A percentile compares a stretch with the other conserved stretches of the same genome.
Evolutionary conservation across 2,888 invertebrate species (phyloP).

Genomic region (Thereva nobilitata): DNA sequence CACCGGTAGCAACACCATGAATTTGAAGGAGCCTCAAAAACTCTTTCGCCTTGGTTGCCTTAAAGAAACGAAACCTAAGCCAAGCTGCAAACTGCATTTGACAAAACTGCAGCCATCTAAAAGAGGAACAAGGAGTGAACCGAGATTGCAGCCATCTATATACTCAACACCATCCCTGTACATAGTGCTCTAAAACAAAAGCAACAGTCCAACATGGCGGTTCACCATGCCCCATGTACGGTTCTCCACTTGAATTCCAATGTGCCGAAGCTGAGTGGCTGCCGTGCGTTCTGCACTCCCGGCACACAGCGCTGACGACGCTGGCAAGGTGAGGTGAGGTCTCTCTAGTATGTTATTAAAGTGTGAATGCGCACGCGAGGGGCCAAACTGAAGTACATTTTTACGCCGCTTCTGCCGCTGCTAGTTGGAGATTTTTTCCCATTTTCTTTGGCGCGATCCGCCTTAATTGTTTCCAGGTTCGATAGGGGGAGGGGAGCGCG

Average conservation of each 20-base stretch:
- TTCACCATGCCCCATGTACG: slow-evolving; percentile 2
- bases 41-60: too few relatives aligned
- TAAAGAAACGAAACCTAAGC: too few relatives aligned
- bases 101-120: too few relatives aligned
- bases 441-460: slow-evolving; percentile 9
- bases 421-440: slow-evolving; percentile 13
- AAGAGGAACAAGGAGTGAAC: too few relatives aligned
- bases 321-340: background rate
- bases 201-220: slow-evolving; percentile 29
- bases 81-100: too few relatives aligned
- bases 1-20: too few relatives aligned
- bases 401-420: background rate
- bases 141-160: too few relatives aligned
- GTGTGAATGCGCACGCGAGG: slow-evolving; percentile 34
- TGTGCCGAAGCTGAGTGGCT: background rate
- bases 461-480: slow-evolving; percentile 24
- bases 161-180: background rate
- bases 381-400: slow-evolving; percentile 31
- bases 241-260: background rate
- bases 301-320: too few relatives aligned
- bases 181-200: slow-evolving; percentile 23
- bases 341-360: background rate
- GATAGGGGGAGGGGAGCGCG: background rate
- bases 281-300: too few relatives aligned
- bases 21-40: too few relatives aligned